These are phyloP conservation scores for Scatophagus argus DNA, from an alignment of 2,113 vertebrate species.

Conservation along the genomic window DNA sequence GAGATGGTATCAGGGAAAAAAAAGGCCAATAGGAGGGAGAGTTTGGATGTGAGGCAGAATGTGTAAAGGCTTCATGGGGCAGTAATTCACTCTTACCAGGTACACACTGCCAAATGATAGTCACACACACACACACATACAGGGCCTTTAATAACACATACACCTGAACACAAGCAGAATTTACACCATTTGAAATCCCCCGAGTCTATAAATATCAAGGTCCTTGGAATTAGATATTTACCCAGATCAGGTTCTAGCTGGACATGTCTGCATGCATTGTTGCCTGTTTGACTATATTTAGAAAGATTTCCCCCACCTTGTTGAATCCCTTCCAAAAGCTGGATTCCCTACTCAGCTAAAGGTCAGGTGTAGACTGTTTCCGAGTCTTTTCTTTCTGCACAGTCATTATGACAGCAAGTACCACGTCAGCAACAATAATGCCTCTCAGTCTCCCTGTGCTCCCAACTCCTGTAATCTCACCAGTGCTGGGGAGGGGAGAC, in stretches of 20 bases:
- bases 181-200: slow-evolving; percentile 43
- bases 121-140: background rate
- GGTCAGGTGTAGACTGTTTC: slow-evolving; percentile 60
- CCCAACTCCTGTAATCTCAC: slow-evolving; percentile 63
- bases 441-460: slow-evolving; percentile 54
- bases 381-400: slow-evolving; percentile 54
- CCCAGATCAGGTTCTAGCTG: slow-evolving; percentile 23
- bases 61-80: background rate
- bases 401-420: slow-evolving; percentile 73
- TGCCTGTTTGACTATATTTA: slow-evolving; percentile 53
- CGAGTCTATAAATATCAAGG: slow-evolving; percentile 34
- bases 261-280: slow-evolving; percentile 16
- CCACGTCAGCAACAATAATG: slow-evolving; percentile 74
- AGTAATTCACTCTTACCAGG: background rate
- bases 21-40: slow-evolving; percentile 9
- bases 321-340: slow-evolving; percentile 48
- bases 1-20: slow-evolving; percentile 1
- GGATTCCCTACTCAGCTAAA: slow-evolving; percentile 61
- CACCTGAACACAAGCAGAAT: background rate
- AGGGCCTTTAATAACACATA: background rate
- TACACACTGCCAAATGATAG: background rate
- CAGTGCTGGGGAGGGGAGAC: slow-evolving; percentile 36
- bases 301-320: slow-evolving; percentile 30
- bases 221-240: slow-evolving; percentile 21
- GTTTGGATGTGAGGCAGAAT: slow-evolving; percentile 44